Evolutionary conservation across 1,140 invertebrate genomes (phyloP).

Genomic region (Drosophila lacteicornis): DNA sequence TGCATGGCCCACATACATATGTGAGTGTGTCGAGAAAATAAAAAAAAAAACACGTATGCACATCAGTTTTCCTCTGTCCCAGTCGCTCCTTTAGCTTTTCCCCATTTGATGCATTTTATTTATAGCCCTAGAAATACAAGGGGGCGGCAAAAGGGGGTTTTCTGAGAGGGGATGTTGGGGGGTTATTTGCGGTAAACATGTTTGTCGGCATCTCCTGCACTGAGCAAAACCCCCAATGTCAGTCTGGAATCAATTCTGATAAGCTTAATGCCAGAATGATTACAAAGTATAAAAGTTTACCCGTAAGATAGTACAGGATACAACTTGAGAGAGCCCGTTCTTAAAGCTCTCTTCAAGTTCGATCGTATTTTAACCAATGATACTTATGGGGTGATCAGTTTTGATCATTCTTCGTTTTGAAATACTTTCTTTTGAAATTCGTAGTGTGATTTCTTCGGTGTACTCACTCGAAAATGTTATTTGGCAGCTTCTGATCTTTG

Average conservation of each 20-base stretch:
- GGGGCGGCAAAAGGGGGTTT: background rate
- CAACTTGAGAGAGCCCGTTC: too few species aligned
- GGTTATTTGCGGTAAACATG: constrained; percentile 30
- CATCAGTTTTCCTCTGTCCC: constrained; percentile 2
- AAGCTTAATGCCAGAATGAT: too few species aligned
- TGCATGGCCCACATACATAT: background rate
- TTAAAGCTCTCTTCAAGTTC: background rate
- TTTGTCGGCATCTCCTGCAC: constrained; percentile 39
- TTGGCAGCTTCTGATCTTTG: constrained; percentile 17
- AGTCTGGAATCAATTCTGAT: too few species aligned
- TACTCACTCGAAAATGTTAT: constrained; percentile 47
- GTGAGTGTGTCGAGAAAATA: background rate
- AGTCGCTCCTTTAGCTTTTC: constrained; percentile 24
- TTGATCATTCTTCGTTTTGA: too few species aligned
- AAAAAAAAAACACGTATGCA: constrained; percentile 18
- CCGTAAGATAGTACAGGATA: too few species aligned
- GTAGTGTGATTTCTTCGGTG: background rate
- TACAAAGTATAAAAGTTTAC: too few species aligned
- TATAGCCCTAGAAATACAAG: constrained; percentile 32
- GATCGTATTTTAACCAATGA: background rate
- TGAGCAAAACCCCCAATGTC: background rate
- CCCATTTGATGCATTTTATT: constrained; percentile 34
- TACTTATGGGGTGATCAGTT: background rate
- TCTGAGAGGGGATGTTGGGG: background rate
- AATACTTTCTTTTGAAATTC: background rate